Evolutionary conservation across 1,140 invertebrate species (phyloP).

Genomic region (Oppia nitens): DNA sequence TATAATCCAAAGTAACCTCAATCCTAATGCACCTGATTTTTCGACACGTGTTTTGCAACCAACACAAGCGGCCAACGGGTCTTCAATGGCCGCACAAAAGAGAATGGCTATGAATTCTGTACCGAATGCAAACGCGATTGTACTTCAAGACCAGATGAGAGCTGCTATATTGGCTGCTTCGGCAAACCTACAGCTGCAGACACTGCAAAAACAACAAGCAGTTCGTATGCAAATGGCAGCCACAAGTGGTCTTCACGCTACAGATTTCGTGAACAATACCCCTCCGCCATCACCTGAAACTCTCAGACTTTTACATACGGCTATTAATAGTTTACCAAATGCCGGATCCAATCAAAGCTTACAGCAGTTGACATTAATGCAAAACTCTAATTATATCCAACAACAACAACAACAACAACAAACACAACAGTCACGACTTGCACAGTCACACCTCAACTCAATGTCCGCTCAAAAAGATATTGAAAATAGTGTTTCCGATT

Average conservation of each 20-base stretch:
- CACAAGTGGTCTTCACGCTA: background rate
- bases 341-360: too few relatives aligned
- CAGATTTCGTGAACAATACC: background rate
- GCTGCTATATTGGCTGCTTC: conserved; percentile 8
- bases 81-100: background rate
- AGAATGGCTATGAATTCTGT: background rate
- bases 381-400: conserved; percentile 5
- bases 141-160: conserved; percentile 10
- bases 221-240: background rate
- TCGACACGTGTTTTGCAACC: conserved; percentile 25
- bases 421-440: background rate
- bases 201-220: background rate
- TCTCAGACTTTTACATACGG: conserved; percentile 8
- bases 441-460: conserved; percentile 2
- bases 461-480: conserved; percentile 6
- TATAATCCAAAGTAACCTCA: conserved; percentile 32
- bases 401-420: conserved; percentile 3
- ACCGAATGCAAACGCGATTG: background rate
- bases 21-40: conserved; percentile 73
- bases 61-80: background rate
- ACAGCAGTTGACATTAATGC: conserved; percentile 1
- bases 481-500: conserved; percentile 9
- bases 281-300: conserved; percentile 12
- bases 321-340: background rate
- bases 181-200: conserved; percentile 6